phyloP scores from a whole-genome alignment of 2,888 invertebrate species.

The Portevinia maculata region DNA sequence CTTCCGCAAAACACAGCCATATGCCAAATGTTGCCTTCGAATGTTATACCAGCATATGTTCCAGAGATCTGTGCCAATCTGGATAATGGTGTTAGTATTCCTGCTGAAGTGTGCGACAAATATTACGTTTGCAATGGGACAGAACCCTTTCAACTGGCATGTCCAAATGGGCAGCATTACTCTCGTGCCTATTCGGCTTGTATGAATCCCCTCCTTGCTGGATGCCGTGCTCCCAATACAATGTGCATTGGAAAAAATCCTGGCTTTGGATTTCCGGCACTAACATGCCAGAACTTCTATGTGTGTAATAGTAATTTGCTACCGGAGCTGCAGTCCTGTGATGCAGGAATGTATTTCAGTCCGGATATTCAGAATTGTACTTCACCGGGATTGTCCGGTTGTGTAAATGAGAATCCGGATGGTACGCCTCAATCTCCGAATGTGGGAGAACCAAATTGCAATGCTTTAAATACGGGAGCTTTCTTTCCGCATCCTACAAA shows the following conservation, averaged over 20 bases:
- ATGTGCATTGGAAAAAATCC: conserved; percentile 65
- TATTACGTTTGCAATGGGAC: conserved; percentile 72
- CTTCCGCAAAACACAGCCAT: not conserved
- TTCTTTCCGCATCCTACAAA: conserved; percentile 40
- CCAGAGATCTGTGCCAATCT: conserved; percentile 8
- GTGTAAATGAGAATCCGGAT: conserved; percentile 20
- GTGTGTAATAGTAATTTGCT: conserved; percentile 32
- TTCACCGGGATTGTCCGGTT: conserved; percentile 15
- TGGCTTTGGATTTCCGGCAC: conserved; percentile 61
- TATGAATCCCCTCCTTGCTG: conserved; percentile 61
- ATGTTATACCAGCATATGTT: conserved; percentile 36
- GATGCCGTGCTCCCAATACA: conserved; percentile 57
- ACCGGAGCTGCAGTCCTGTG: conserved; percentile 39
- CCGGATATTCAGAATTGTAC: conserved; percentile 34
- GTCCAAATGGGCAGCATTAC: conserved; percentile 73
- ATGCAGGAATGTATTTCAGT: conserved; percentile 55
- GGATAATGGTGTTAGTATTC: conserved; percentile 31
- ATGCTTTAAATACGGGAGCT: conserved; percentile 22
- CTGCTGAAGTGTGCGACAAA: conserved; percentile 52
- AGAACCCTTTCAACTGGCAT: conserved; percentile 42
- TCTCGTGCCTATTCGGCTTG: conserved; percentile 71
- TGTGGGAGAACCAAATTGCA: conserved; percentile 10
- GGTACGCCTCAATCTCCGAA: not conserved
- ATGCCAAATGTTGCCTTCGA: conserved; percentile 20
- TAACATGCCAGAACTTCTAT: conserved; percentile 69